Evolutionary conservation across 2,797 vertebrate genomes (phyloP).

Genomic region (Carcharodon carcharias): DNA sequence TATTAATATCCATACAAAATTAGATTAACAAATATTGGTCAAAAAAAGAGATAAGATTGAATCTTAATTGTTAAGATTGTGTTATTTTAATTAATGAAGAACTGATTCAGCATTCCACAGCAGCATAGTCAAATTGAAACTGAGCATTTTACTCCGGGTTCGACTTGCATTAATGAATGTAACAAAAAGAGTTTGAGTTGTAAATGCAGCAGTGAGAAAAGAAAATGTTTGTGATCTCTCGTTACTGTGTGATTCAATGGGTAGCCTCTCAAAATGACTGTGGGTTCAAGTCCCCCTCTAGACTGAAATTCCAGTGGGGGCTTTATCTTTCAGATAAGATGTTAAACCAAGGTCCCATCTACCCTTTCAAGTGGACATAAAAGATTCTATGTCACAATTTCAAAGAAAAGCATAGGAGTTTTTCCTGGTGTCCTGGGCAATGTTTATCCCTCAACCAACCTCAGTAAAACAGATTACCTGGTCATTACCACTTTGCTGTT

Average conservation of each 20-base stretch:
- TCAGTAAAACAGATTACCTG: not conserved
- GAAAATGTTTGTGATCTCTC: not conserved
- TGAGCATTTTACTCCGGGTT: not conserved
- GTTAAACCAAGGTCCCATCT: not conserved
- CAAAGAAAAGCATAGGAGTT: not conserved
- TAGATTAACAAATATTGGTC: not conserved
- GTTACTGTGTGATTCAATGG: not conserved
- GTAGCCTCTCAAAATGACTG: not conserved
- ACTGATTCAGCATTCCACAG: not conserved
- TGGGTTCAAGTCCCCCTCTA: not conserved
- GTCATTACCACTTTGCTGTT: not conserved
- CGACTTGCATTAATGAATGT: not conserved
- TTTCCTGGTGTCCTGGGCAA: not conserved
- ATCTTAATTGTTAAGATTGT: not conserved
- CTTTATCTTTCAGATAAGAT: not conserved
- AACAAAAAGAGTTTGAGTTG: not conserved
- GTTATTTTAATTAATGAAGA: not conserved
- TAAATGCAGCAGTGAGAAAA: not conserved
- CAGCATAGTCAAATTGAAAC: not conserved
- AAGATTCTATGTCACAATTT: not conserved
- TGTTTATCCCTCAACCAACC: not conserved
- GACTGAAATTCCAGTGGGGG: not conserved
- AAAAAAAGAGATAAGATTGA: too few species aligned
- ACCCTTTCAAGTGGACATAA: not conserved
- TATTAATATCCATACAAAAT: not conserved